Conservation (phyloP, 2,113 vertebrate genomes). For the Nanorana parkeri region DNA sequence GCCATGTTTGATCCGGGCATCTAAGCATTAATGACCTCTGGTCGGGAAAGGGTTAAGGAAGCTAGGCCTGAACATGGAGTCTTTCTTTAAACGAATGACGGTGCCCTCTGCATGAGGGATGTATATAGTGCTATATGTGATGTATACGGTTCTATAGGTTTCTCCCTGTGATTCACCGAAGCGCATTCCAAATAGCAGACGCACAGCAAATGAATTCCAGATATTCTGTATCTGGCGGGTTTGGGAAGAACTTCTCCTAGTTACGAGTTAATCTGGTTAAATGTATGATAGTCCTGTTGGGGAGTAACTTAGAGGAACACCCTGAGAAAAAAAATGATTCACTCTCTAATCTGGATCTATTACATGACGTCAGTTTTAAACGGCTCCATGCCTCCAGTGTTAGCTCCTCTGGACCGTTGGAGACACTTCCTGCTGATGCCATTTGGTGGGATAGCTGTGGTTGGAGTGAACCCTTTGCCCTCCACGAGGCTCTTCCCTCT, state of each 20-base stretch:
- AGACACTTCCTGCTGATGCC: conserved; percentile 12
- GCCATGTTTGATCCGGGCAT: too few species aligned
- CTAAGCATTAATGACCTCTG: too few species aligned
- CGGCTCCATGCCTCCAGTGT: conserved; percentile 18
- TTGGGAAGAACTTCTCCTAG: conserved; percentile 5
- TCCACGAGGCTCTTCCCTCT: not conserved
- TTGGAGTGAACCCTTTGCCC: conserved; percentile 13
- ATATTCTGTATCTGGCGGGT: not conserved
- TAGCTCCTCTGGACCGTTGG: not conserved
- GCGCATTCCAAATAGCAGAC: conserved; percentile 9
- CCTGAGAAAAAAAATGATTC: conserved; percentile 8
- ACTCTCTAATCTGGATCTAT: conserved; percentile 18
- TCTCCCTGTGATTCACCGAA: not conserved
- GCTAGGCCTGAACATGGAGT: too few species aligned
- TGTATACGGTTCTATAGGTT: too few species aligned
- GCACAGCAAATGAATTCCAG: conserved; percentile 10
- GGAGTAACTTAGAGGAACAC: conserved; percentile 30
- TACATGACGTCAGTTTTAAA: conserved; percentile 42
- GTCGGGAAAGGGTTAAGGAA: too few species aligned
- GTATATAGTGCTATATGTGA: too few species aligned
- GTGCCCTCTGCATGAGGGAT: too few species aligned
- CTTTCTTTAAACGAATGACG: too few species aligned
- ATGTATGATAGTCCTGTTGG: conserved; percentile 9
- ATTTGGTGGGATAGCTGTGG: conserved; percentile 40
- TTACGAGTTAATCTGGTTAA: conserved; percentile 1